Evolutionary conservation across 2,113 vertebrate genomes (phyloP), one percentile per base, ranked within the genome.

Genomic region (Shinisaurus crocodilurus): DNA sequence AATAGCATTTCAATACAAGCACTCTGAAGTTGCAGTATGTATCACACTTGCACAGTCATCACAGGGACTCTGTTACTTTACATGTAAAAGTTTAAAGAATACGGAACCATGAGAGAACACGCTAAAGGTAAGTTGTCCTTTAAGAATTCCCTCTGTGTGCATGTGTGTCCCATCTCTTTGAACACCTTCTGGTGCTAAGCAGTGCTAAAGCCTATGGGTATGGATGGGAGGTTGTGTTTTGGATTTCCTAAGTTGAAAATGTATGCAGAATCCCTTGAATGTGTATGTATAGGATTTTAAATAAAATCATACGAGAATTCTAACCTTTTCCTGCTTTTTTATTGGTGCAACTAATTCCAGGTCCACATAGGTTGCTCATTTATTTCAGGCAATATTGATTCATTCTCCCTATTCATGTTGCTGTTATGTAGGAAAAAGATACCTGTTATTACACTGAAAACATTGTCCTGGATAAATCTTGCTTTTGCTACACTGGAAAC

Each of bases 21-120:
- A 74, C 43, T 50, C 10, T 0, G 45, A 0, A 84, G 0, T 0
- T 5, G 3, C 16, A 57, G 57, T 63, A 10, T 54, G 12, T 16
- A 57, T 63, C 60, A 63, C 60, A 63, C 18, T 5, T 63, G 15
- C 60, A 63, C 18, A 16, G 18, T 20, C 18, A 5, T 20, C 9
- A 63, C 18, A 20, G 6, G 1, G 20, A 16, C 18, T 10, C 60
- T 54, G 50, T 54, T 54, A 6, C 60, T 63, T 63, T 63, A 57
- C 4, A 57, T 16, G 2, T 57, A 57, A 57, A 72, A 72, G 10
- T 32, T 72, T 72, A n/a, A 74, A 74, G 70, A 32, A 74, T n/a
- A n/a, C 13, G 1, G n/a, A 18, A 74, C 16, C 4, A 5, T 37
- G 70, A 37, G 8, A 74, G 34, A 37, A 13, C 13, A 20, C n/a